Evolutionary conservation across 2,113 vertebrate species (phyloP).

Genomic region (Guaruba guarouba): DNA sequence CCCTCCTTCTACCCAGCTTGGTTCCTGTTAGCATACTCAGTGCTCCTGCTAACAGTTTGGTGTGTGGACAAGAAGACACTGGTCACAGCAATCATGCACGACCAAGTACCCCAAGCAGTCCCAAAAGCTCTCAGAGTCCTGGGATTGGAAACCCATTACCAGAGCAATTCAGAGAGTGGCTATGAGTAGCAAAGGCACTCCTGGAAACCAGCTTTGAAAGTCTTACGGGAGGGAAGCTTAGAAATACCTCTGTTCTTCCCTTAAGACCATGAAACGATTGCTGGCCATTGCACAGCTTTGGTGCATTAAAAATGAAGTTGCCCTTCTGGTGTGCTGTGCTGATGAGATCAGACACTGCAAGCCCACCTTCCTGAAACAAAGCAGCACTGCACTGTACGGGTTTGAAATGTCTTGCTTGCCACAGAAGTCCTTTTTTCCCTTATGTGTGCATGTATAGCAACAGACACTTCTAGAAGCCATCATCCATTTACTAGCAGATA

Average conservation of each 20-base stretch:
- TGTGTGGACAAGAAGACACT: neutral
- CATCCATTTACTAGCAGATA: neutral
- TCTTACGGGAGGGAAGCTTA: neutral
- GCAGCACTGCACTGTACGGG: accelerated
- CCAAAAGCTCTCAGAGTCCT: neutral
- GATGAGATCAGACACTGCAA: accelerated
- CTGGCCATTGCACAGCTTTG: accelerated
- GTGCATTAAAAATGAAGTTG: neutral
- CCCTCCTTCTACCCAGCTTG: neutral
- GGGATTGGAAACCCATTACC: accelerated
- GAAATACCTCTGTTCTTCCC: neutral
- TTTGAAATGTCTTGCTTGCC: neutral
- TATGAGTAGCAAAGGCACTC: neutral
- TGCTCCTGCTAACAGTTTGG: neutral
- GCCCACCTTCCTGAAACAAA: neutral
- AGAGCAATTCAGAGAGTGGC: neutral
- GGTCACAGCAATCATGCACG: accelerated
- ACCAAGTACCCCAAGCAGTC: neutral
- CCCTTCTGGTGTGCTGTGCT: neutral
- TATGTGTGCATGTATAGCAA: neutral
- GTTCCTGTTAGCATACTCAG: neutral
- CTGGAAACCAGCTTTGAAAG: neutral
- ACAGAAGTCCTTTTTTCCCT: neutral
- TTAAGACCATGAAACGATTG: accelerated
- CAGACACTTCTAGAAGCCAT: neutral